Conservation (phyloP, 2,888 invertebrate species). For the Tinea pellionella region DNA sequence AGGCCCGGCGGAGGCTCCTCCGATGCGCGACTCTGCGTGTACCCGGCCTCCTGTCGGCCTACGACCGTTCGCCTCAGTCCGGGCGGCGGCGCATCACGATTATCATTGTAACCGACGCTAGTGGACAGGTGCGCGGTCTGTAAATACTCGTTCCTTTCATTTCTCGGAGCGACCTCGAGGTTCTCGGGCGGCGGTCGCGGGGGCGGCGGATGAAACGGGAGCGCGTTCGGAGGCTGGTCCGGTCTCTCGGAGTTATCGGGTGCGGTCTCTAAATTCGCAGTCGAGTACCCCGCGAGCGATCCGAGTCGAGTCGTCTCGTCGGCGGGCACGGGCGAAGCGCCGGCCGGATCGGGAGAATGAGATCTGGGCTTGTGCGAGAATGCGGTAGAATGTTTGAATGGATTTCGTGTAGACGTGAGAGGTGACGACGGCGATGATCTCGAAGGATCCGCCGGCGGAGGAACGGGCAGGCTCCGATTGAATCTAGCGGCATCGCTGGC, state of each 20-base stretch:
- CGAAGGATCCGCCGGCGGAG: conserved; percentile 15
- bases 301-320: conserved; percentile 42
- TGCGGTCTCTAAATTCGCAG: conserved; percentile 72
- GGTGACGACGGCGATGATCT: conserved; percentile 19
- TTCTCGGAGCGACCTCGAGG: conserved; percentile 73
- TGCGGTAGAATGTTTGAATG: conserved; percentile 54
- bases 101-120: conserved; percentile 54
- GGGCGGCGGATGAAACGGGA: conserved; percentile 31
- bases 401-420: conserved; percentile 36
- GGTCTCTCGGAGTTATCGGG: conserved; percentile 78
- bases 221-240: conserved; percentile 47
- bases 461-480: background rate
- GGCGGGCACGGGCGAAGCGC: conserved; percentile 40
- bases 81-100: conserved; percentile 70
- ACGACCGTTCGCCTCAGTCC: conserved; percentile 75
- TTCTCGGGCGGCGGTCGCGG: conserved; percentile 59
- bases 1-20: conserved; percentile 67
- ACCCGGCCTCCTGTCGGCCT: conserved; percentile 72
- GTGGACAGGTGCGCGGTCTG: conserved; percentile 81
- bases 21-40: conserved; percentile 38
- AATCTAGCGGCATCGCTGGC: no score
- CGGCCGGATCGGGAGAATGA: conserved; percentile 22
- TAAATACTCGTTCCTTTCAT: conserved; percentile 80
- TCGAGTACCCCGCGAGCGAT: conserved; percentile 48
- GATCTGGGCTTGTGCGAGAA: conserved; percentile 56